Base-by-base conservation (phyloP, 2,113 vertebrate species). In the Zapornia atra region DNA sequence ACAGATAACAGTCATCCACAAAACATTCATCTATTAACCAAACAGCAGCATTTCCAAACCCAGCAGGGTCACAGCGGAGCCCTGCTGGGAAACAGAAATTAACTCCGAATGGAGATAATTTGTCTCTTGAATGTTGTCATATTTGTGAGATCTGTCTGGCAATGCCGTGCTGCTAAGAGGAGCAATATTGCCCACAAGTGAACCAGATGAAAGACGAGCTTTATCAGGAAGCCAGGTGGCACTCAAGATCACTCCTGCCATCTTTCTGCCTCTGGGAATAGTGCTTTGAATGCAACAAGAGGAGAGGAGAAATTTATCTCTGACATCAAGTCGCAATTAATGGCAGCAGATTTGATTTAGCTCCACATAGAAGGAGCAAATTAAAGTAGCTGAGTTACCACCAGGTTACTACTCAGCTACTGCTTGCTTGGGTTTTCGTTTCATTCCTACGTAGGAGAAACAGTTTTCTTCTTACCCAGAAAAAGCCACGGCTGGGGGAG, bases 51-150 rank as follows among this genome's bases (percentile, higher is more conserved):
- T 87, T 98, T 98, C 92, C 97, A 96, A 93, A 83, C 88, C 94
- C 97, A 96, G 97, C 68, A 13, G 97, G 97, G 92, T 86, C 82
- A 68, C 76, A 13, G 66, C 2, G 26, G 82, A 95, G 94, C 94
- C 98, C 97, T 78, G 96, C 96, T 94, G 97, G 96, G 97, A 93
- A 96, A 73, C 86, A 93, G 97, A 97, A 97, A 98, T 98, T 96
- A 98, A 96, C 97, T 97, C 86, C 21, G 68, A 78, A 54, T 48
- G 68, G 70, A 95, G 97, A 97, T 97, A 92, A 94, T 98, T 97
- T 38, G 61, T 98, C 97, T 97, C 97, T 48, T 70, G 94, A 93
- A 87, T 91, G 93, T 26, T 96, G 97, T 95, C 97, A 90, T 92
- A 65, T 96, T 96, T 92, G 82, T 81, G 84, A 96, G 92, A 68